Conservation (phyloP, 2,113 vertebrate genomes). For the Hassar affinis region DNA sequence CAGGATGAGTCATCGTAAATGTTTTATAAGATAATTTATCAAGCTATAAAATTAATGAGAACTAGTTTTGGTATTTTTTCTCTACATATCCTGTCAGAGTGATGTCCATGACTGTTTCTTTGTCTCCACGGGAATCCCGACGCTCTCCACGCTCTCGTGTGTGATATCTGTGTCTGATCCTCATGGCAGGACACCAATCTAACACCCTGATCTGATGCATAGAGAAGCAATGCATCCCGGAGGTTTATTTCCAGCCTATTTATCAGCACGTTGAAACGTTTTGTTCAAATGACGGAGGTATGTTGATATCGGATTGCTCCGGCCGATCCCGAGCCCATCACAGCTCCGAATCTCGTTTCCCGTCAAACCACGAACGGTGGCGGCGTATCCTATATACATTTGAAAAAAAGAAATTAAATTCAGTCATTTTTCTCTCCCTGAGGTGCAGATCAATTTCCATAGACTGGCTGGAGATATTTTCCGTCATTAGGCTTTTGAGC, state of each 20-base stretch:
- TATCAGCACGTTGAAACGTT: conserved; percentile 48
- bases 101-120: not conserved
- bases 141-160: not conserved
- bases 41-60: not conserved
- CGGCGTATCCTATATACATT: conserved; percentile 13
- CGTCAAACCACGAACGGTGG: conserved; percentile 8
- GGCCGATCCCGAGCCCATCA: conserved; percentile 52
- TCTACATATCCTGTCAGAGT: not conserved
- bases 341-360: conserved; percentile 28
- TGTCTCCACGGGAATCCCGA: not conserved
- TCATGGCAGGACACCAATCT: conserved; percentile 4
- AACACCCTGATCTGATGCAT: conserved; percentile 24
- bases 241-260: conserved; percentile 48
- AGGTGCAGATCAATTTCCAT: conserved; percentile 82
- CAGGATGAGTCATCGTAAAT: too few relatives aligned
- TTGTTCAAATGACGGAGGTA: conserved; percentile 31
- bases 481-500: conserved; percentile 74
- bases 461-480: conserved; percentile 76
- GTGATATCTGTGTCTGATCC: not conserved
- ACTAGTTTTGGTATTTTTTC: too few relatives aligned
- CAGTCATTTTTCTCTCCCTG: conserved; percentile 73
- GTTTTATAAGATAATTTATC: too few relatives aligned
- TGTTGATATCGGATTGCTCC: conserved; percentile 50
- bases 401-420: conserved; percentile 71
- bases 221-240: conserved; percentile 2